Evolutionary conservation across 1,140 invertebrate species (phyloP).

Genomic region (Ceratosolen fusciceps): DNA sequence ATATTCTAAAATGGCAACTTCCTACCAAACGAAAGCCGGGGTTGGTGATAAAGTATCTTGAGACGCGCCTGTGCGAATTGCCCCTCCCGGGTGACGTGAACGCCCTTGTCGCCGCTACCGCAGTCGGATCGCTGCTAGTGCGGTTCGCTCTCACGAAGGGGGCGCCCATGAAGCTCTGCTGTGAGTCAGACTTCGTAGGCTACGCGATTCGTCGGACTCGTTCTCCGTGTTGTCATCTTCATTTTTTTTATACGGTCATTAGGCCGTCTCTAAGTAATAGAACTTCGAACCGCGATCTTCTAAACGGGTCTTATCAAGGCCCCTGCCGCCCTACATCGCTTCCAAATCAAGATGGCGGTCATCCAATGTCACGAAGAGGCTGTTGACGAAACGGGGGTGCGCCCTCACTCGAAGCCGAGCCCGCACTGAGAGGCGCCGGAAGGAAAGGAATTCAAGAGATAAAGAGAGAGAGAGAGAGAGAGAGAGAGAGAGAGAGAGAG

Average conservation of each 20-base stretch:
- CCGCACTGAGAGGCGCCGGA: background rate
- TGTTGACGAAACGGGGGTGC: background rate
- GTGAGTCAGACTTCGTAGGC: background rate
- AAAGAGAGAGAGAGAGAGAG: background rate
- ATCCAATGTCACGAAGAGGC: background rate
- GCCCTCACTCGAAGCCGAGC: background rate
- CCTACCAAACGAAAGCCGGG: background rate
- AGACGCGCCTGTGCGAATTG: background rate
- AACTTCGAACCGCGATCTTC: background rate
- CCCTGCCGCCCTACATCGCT: background rate
- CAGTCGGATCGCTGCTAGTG: background rate
- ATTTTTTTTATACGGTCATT: background rate
- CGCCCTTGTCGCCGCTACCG: no score
- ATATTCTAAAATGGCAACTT: background rate
- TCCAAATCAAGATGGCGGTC: conserved; percentile 37
- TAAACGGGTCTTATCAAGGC: no score
- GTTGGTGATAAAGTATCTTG: background rate
- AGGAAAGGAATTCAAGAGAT: no score
- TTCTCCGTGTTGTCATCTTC: background rate
- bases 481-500: background rate
- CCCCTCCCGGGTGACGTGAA: background rate
- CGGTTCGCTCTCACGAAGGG: background rate
- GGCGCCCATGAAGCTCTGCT: background rate
- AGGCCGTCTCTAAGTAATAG: background rate
- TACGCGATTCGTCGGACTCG: background rate